phyloP scores from a whole-genome alignment of 2,797 vertebrate species.

The Sciaenops ocellatus region DNA sequence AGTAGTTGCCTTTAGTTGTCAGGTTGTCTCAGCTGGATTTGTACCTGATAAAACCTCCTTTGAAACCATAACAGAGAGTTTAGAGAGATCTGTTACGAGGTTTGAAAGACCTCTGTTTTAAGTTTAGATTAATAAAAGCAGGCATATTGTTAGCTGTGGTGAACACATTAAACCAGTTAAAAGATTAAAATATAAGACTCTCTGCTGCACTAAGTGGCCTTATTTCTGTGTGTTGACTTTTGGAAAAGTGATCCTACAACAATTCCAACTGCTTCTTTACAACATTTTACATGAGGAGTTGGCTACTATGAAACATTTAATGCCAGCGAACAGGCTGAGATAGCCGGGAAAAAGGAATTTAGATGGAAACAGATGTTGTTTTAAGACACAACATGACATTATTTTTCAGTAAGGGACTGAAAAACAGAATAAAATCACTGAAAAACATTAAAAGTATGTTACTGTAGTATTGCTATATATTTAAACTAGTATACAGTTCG shows the following conservation, averaged over 20 bases:
- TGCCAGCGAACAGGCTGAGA: background rate
- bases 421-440: background rate
- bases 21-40: constrained; percentile 37
- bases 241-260: background rate
- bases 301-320: background rate
- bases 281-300: background rate
- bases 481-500: background rate
- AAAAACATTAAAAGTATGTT: background rate
- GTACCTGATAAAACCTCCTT: constrained; percentile 28
- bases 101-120: constrained; percentile 8
- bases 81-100: background rate
- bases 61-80: constrained; percentile 17
- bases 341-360: background rate
- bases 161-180: too few species aligned
- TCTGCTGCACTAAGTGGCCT: background rate
- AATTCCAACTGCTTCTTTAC: background rate
- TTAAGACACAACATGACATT: background rate
- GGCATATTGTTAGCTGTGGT: background rate
- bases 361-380: background rate
- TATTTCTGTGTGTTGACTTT: background rate
- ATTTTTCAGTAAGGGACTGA: background rate
- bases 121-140: background rate
- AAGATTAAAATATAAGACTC: background rate
- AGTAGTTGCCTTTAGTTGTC: constrained; percentile 40
- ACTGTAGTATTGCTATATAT: background rate